Conservation (phyloP, 2,888 invertebrate species). For the Platycheirus albimanus region DNA sequence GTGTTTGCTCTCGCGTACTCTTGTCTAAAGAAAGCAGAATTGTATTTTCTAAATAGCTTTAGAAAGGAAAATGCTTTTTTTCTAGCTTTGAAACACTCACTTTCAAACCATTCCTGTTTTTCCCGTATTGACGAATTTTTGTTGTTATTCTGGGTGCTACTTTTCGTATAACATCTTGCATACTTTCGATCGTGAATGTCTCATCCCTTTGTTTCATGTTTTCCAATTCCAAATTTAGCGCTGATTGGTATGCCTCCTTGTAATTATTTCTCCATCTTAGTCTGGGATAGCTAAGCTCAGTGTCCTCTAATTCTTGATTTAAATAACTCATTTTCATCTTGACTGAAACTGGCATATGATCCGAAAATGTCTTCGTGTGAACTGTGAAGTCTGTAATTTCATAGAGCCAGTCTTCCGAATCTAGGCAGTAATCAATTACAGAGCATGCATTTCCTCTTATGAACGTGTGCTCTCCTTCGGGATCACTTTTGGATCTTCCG, state of each 20-base stretch:
- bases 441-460: neutral
- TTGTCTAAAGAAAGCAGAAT: neutral
- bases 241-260: neutral
- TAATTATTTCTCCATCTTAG: neutral
- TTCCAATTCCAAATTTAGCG: no score
- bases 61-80: neutral
- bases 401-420: neutral
- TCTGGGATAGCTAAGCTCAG: neutral
- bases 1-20: neutral
- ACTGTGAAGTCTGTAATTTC: neutral
- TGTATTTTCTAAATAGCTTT: neutral
- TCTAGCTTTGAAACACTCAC: neutral
- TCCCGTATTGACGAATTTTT: neutral
- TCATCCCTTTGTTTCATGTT: neutral
- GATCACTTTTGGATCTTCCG: neutral
- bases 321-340: neutral
- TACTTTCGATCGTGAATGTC: neutral
- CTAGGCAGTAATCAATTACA: neutral
- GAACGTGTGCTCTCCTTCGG: neutral
- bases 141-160: neutral
- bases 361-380: neutral
- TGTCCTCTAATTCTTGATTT: no score
- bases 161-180: neutral
- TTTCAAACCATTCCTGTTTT: conserved; percentile 3
- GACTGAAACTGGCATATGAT: conserved; percentile 12